Evolutionary conservation across 2,113 vertebrate species (phyloP), one percentile per base, ranked within the genome.

Genomic region (Oncorhynchus tshawytscha): DNA sequence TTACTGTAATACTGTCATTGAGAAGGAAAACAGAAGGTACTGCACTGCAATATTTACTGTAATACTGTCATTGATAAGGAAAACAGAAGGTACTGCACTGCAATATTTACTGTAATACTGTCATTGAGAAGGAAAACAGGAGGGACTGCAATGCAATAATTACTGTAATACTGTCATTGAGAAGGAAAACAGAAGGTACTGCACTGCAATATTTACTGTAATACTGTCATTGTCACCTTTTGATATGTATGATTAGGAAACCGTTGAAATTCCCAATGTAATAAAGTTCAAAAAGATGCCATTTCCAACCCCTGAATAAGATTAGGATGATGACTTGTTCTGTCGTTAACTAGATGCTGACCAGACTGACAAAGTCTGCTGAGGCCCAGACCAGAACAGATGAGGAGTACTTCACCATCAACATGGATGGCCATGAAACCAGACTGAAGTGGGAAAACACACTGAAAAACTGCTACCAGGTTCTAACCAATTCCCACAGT

Each of bases 371-470:
- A 76, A 97, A 96, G 85, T 97, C 95, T 0, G 92, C 95, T 20
- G 94, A 94, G 80, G 82, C 91, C 54, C 84, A 96, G 88, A 74
- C 87, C 27, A 94, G 90, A 73, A 91, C 93, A 78, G 95, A 97
- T 78, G 94, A 96, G 72, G 93, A 93, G 39, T 97, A 97, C 85
- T 97, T 96, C 64, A 89, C 88, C 64, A 92, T 94, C 78, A 97
- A 96, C 85, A 80, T 95, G 84, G 92, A 92, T 1, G 94, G 96
- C 68, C 93, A 94, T 81, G 92, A 94, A 80, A 92, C 92, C 62
- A 93, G 95, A 72, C 90, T 96, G 60, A 97, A 94, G 76, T 95
- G 94, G 95, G 95, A 97, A 87, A 93, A 90, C 76, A 94, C 94
- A 0, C 84, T 97, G 76, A 95, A 95, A 88, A 93, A 91, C 82